Evolutionary conservation across 2,888 invertebrate species (phyloP).

Genomic region (Siphlonurus alternatus): DNA sequence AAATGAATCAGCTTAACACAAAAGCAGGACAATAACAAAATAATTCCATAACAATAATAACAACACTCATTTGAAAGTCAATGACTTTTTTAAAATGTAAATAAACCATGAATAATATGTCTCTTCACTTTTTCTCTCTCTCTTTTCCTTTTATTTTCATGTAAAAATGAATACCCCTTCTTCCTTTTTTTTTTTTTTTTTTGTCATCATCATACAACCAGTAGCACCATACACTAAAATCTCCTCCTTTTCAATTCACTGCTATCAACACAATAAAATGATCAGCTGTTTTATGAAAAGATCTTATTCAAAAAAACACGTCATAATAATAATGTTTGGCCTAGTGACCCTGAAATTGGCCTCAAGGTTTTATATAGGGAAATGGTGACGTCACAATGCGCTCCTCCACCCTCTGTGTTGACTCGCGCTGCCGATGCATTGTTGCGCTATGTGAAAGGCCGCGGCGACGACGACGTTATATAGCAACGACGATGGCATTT

Average conservation of each 20-base stretch:
- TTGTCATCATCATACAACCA: not conserved
- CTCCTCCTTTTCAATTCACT: not conserved
- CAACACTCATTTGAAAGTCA: not conserved
- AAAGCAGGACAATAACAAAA: too few relatives aligned
- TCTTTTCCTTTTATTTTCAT: not conserved
- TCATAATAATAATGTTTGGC: not conserved
- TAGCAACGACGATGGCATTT: not conserved
- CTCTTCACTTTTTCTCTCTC: not conserved
- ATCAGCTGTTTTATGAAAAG: not conserved
- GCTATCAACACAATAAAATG: not conserved
- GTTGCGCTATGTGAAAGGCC: not conserved
- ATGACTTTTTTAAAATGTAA: not conserved
- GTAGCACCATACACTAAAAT: not conserved
- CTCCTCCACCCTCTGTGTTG: not conserved
- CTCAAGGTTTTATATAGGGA: not conserved
- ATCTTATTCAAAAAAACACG: not conserved
- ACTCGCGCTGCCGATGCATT: not conserved
- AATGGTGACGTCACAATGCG: not conserved
- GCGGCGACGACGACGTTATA: not conserved
- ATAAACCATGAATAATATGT: not conserved
- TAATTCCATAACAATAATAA: too few relatives aligned
- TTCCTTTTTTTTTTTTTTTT: not conserved
- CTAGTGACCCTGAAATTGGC: not conserved
- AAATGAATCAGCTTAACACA: too few relatives aligned
- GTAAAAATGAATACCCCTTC: not conserved